Percentiles rank a stretch among this genome's conserved stretches.
These are phyloP conservation scores for Psammodynastes pulverulentus DNA, from an alignment of 2,113 vertebrate species.

Conservation along the genomic window DNA sequence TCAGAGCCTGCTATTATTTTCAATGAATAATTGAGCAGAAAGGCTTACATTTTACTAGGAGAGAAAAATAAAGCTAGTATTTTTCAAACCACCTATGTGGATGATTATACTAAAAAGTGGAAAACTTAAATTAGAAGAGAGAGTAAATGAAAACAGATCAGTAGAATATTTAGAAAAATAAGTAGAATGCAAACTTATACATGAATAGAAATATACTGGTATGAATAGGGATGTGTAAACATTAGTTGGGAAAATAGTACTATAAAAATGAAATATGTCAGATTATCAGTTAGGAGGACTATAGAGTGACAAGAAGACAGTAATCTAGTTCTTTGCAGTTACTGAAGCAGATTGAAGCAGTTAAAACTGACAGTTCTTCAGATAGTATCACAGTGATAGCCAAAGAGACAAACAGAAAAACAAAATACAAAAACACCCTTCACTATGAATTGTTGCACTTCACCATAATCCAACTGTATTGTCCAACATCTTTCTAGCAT, in stretches of 20 bases:
- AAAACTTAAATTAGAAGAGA: not conserved
- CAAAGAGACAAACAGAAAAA: not conserved
- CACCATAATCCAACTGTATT: not conserved
- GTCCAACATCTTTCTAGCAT: not conserved
- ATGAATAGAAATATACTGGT: not conserved
- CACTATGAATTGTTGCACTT: not conserved
- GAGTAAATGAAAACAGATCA: not conserved
- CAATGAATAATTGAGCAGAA: not conserved
- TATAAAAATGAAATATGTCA: not conserved
- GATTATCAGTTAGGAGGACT: not conserved
- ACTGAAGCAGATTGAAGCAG: not conserved
- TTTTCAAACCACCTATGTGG: not conserved
- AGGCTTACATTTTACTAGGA: not conserved
- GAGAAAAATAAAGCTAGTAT: not conserved
- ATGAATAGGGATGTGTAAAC: not conserved
- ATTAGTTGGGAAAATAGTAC: not conserved
- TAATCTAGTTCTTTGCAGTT: not conserved
- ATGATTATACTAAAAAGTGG: not conserved
- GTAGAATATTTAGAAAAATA: not conserved
- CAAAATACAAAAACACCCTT: not conserved
- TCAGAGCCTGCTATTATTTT: not conserved
- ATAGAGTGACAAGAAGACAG: not conserved
- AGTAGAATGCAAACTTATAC: not conserved
- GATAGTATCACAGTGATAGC: not conserved
- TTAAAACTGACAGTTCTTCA: not conserved